phyloP scores from a whole-genome alignment of 2,888 invertebrate genomes.

The Acanthopleura granulata region DNA sequence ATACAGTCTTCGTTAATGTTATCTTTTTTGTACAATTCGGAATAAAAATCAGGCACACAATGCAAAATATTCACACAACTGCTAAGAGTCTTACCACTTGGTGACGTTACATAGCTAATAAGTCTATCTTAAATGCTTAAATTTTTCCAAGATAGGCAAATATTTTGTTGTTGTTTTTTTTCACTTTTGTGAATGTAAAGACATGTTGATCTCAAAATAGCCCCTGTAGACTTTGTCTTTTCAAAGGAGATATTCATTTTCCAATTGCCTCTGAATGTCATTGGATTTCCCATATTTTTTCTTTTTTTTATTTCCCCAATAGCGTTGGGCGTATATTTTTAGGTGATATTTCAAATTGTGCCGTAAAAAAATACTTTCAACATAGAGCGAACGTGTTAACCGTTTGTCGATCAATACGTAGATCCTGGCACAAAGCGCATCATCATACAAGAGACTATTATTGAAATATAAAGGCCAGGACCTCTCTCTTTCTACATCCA shows the following conservation, averaged over 20 bases:
- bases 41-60: neutral
- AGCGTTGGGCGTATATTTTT: too few relatives aligned
- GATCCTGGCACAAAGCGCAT: neutral
- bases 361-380: neutral
- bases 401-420: neutral
- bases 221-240: conserved; percentile 4
- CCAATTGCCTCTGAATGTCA: neutral
- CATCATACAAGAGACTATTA: neutral
- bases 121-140: neutral
- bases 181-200: conserved; percentile 6
- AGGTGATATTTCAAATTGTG: neutral
- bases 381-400: neutral
- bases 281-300: neutral
- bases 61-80: neutral
- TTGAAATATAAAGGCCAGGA: neutral
- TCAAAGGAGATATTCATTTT: neutral
- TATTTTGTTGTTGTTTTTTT: conserved; percentile 11
- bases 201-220: conserved; percentile 15
- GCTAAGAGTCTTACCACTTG: neutral
- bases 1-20: neutral
- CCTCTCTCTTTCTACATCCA: too few relatives aligned
- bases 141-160: conserved; percentile 4
- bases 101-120: neutral
- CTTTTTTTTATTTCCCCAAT: too few relatives aligned
- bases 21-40: conserved; percentile 4